phyloP scores from a whole-genome alignment of 1,140 invertebrate species.

The Drosophila ercepeae region DNA sequence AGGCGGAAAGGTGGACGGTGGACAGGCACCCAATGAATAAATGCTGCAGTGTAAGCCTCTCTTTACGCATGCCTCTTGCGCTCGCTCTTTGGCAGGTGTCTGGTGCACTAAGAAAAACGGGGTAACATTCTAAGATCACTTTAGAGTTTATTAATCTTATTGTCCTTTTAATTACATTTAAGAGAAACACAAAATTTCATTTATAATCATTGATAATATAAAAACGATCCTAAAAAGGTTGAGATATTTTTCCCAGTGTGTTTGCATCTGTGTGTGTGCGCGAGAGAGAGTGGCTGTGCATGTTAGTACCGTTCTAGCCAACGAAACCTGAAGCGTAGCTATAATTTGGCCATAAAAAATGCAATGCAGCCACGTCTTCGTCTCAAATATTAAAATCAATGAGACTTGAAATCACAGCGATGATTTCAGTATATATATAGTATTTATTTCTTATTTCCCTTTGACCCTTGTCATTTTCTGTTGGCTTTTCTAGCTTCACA shows the following conservation, averaged over 20 bases:
- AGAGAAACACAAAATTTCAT: too few relatives aligned
- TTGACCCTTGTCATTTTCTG: conserved; percentile 56
- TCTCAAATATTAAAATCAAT: conserved; percentile 35
- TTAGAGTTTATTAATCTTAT: too few relatives aligned
- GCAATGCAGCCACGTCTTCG: conserved; percentile 73
- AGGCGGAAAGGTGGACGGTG: conserved; percentile 15
- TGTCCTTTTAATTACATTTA: too few relatives aligned
- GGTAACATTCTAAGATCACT: too few relatives aligned
- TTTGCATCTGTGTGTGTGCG: conserved; percentile 11
- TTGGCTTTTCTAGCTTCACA: conserved; percentile 52
- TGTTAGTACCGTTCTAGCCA: conserved; percentile 78
- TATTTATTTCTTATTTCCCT: conserved; percentile 4
- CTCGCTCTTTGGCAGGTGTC: conserved; percentile 45
- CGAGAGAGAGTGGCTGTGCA: conserved; percentile 36
- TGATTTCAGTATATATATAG: too few relatives aligned
- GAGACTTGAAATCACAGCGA: conserved; percentile 11
- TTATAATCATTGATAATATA: too few relatives aligned
- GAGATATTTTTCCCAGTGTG: background rate
- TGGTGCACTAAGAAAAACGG: background rate
- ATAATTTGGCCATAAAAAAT: conserved; percentile 71
- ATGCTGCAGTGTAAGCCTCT: conserved; percentile 60
- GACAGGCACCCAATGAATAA: conserved; percentile 46
- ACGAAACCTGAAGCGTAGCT: conserved; percentile 78
- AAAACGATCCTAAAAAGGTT: background rate
- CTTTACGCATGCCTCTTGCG: conserved; percentile 49